Evolutionary conservation across 2,888 invertebrate genomes (phyloP).

Genomic region (Drosophila meridiana): DNA sequence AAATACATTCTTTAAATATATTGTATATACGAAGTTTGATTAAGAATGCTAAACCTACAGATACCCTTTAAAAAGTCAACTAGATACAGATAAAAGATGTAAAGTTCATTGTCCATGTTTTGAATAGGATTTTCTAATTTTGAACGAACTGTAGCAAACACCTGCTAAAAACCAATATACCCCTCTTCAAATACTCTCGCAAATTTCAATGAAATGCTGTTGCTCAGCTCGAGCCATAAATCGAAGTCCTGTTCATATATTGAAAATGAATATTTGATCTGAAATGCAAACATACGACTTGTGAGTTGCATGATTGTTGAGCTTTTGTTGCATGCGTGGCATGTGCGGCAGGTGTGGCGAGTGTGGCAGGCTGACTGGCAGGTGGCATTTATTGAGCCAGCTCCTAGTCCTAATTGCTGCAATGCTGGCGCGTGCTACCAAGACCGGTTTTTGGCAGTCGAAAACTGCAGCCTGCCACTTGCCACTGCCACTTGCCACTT

Average conservation of each 20-base stretch:
- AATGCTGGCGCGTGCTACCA: slow-evolving; percentile 46
- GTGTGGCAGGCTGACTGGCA: slow-evolving; percentile 18
- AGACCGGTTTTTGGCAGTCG: slow-evolving; percentile 44
- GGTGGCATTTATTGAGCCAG: slow-evolving; percentile 35
- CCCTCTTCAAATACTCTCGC: neutral
- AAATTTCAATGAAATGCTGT: neutral
- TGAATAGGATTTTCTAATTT: neutral
- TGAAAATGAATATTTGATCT: slow-evolving; percentile 75
- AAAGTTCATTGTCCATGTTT: neutral
- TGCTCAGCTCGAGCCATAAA: slow-evolving; percentile 13
- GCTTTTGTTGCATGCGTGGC: slow-evolving; percentile 26
- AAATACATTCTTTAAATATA: neutral
- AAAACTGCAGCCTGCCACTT: slow-evolving; percentile 17
- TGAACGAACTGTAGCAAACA: neutral
- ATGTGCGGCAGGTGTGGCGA: slow-evolving; percentile 30
- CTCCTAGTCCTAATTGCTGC: slow-evolving; percentile 39
- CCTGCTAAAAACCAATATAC: neutral
- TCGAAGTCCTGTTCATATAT: slow-evolving; percentile 43
- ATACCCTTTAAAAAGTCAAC: neutral
- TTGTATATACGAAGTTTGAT: no score
- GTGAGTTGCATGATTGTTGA: slow-evolving; percentile 34
- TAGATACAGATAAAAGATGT: neutral
- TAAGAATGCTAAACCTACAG: neutral
- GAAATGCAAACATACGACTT: slow-evolving; percentile 35
- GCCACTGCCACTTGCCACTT: slow-evolving; percentile 7